These are phyloP conservation scores for Dryadula phaetusa DNA, from an alignment of 2,888 invertebrate genomes.

Conservation along the genomic window DNA sequence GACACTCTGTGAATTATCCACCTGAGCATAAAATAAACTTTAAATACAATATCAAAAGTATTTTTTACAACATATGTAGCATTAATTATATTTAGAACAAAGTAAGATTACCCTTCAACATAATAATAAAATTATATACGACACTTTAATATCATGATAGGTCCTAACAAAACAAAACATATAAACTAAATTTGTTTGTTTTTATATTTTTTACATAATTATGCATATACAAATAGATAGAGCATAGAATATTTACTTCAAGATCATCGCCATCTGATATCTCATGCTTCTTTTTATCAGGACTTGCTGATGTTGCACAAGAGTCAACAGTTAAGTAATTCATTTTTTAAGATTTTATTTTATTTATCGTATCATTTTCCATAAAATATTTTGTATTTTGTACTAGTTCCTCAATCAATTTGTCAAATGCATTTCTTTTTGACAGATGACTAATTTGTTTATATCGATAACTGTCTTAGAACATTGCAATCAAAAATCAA, in stretches of 20 bases:
- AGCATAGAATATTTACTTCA: constrained; percentile 58
- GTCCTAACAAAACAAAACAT: not conserved
- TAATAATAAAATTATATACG: constrained; percentile 1
- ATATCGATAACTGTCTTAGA: constrained; percentile 10
- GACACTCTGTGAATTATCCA: constrained; percentile 93
- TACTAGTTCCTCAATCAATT: not conserved
- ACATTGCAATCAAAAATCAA: not conserved
- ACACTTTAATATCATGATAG: not conserved
- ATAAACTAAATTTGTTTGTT: not conserved
- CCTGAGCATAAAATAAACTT: constrained; percentile 72
- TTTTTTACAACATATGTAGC: not conserved
- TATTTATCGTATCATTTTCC: constrained; percentile 7
- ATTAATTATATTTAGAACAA: constrained; percentile 2
- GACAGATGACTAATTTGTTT: constrained; percentile 24
- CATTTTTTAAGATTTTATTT: constrained; percentile 51
- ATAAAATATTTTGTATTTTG: not conserved
- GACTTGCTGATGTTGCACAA: constrained; percentile 55
- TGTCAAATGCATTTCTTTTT: not conserved
- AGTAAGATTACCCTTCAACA: not conserved
- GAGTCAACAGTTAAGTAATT: constrained; percentile 66
- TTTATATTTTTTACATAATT: not conserved
- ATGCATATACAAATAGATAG: not conserved
- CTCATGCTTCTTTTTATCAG: constrained; percentile 56
- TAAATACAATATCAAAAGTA: not conserved
- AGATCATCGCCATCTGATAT: constrained; percentile 65